Base-by-base conservation (phyloP, 2,888 invertebrate species). In the Helleia helle region DNA sequence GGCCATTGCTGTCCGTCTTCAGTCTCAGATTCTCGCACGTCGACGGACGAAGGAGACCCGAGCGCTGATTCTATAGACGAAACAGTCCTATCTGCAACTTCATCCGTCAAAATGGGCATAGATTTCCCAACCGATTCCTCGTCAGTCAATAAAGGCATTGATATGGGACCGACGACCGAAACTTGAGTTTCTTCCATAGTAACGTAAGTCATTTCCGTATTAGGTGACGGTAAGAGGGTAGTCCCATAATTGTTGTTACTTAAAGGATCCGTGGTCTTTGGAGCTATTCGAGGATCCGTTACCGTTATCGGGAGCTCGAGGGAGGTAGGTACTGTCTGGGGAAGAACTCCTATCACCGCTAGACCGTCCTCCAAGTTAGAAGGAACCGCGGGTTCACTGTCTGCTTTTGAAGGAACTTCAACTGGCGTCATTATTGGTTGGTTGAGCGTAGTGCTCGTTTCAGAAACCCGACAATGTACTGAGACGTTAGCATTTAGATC, bases 381-480 rank as follows among this genome's bases (percentile, higher is more conserved):
- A n/a, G 71, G 61, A 38, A 71, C 51, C 1, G 69, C 47, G 12
- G 71, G 71, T 50, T 70, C 74, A 12, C 55, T 54, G 42, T 65
- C 69, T n/a, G 50, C 69, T 47, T 75, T 89, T 25, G 86, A 85
- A 3, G 93, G 92, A 14, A 91, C 87, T 67, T 93, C 93, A 15
- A 91, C 71, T 0, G 93, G 91, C 1, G 93, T 91, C 94, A 94
- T 94, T 39, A 94, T 94, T 0, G 94, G 92, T 66, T 91, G 92
- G 59, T 93, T 88, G 9, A 93, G 79, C 7, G 90, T 88, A 3
- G 91, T 85, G 51, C 91, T 93, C 0, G 93, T 93, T 66, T 93
- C 93, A 2, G 90, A 87, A 0, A 93, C 91, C 48, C 89, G 87
- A 42, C 90, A 68, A 69, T 87, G 71, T 55, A 86, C 63, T 42